Conservation (phyloP, 1,140 invertebrate species). For the Archegozetes longisetosus region DNA sequence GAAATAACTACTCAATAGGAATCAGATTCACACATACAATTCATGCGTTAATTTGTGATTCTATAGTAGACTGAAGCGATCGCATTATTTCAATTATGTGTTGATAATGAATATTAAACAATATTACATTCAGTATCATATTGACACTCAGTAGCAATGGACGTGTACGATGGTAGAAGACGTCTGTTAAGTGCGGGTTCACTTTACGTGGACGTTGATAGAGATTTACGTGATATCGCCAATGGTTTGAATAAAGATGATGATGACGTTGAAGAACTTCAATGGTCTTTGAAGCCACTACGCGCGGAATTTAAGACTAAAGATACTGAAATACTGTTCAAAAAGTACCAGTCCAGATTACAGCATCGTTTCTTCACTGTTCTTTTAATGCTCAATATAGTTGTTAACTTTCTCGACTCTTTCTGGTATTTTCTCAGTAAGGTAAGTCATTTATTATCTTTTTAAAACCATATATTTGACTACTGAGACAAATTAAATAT, state of each 20-base stretch:
- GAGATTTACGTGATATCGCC: neutral
- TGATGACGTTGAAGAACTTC: neutral
- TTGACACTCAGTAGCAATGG: too few relatives aligned
- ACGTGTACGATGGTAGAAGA: neutral
- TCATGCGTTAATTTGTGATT: too few relatives aligned
- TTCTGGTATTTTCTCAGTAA: conserved; percentile 35
- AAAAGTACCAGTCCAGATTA: conserved; percentile 51
- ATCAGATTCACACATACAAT: too few relatives aligned
- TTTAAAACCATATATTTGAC: neutral
- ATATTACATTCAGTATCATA: too few relatives aligned
- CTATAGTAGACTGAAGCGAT: too few relatives aligned
- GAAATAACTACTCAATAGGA: too few relatives aligned
- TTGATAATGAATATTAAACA: too few relatives aligned
- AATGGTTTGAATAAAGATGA: neutral
- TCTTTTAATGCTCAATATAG: conserved; percentile 47
- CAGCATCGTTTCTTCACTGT: conserved; percentile 56
- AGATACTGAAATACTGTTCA: conserved; percentile 34
- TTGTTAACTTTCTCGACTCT: conserved; percentile 43
- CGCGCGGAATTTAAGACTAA: conserved; percentile 11
- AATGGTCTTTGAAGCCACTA: conserved; percentile 14
- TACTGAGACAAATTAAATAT: neutral
- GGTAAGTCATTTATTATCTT: conserved; percentile 1
- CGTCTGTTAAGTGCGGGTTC: neutral
- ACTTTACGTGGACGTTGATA: neutral
- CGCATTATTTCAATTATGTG: too few relatives aligned